Conservation (phyloP, 1,140 invertebrate genomes). For the Maniola jurtina region DNA sequence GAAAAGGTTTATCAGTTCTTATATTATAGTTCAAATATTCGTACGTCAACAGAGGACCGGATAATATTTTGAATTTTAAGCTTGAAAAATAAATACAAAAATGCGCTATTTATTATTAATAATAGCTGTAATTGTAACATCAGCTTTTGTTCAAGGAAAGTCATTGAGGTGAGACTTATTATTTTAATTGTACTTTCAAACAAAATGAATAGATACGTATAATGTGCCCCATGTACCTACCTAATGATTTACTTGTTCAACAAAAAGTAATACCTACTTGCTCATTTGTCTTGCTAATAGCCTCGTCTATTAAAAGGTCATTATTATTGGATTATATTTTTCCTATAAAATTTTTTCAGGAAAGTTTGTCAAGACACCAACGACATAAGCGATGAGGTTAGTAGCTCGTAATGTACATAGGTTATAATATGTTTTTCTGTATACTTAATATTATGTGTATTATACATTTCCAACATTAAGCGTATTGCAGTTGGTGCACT, state of each 20-base stretch:
- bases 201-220: no score
- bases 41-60: neutral
- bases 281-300: no score
- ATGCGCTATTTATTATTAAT: constrained; percentile 18
- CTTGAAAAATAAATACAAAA: constrained; percentile 4
- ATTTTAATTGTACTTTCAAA: neutral
- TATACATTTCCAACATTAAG: neutral
- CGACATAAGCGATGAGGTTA: constrained; percentile 4
- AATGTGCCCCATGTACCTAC: no score
- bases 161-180: constrained; percentile 6
- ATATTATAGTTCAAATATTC: constrained; percentile 17
- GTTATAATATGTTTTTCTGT: no score
- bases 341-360: constrained; percentile 1
- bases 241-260: no score
- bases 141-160: constrained; percentile 10
- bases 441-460: no score
- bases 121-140: constrained; percentile 5
- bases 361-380: neutral
- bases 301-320: no score
- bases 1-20: constrained; percentile 17
- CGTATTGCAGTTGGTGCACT: neutral
- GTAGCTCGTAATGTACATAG: neutral
- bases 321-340: no score
- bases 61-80: neutral
- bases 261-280: no score